Conservation (phyloP, 2,113 vertebrate genomes). For the Nothobranchius furzeri region DNA sequence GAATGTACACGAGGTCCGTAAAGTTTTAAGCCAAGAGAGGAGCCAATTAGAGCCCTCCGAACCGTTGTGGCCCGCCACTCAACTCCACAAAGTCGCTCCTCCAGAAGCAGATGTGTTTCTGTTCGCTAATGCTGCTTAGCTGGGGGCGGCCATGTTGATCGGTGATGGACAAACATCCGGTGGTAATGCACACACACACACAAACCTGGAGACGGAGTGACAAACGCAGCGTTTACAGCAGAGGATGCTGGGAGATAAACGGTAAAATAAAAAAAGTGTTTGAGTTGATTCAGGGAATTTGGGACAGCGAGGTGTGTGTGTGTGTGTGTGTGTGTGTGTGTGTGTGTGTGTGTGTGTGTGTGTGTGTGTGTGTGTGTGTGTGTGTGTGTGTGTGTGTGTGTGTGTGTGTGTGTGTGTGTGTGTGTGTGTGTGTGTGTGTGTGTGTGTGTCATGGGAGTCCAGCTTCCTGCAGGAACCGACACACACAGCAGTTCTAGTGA, state of each 20-base stretch:
- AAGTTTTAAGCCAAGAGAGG: no score
- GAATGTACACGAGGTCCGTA: no score
- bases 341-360: constrained; percentile 47
- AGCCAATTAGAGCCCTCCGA: no score
- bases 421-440: constrained; percentile 44
- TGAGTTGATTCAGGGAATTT: constrained; percentile 69
- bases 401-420: constrained; percentile 45
- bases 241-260: constrained; percentile 35
- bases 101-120: no score
- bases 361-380: constrained; percentile 46
- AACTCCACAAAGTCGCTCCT: no score
- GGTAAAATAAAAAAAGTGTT: constrained; percentile 54
- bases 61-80: no score
- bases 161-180: no score
- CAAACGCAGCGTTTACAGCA: constrained; percentile 19
- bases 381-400: constrained; percentile 41
- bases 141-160: no score
- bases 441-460: constrained; percentile 69
- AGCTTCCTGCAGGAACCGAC: constrained; percentile 80
- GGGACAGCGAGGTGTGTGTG: constrained; percentile 48
- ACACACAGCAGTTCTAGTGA: constrained; percentile 79
- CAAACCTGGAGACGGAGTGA: constrained; percentile 18
- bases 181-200: background rate
- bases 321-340: constrained; percentile 48
- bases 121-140: no score